Base-by-base conservation (phyloP, 1,140 invertebrate genomes). In the Lepidurus apus region DNA sequence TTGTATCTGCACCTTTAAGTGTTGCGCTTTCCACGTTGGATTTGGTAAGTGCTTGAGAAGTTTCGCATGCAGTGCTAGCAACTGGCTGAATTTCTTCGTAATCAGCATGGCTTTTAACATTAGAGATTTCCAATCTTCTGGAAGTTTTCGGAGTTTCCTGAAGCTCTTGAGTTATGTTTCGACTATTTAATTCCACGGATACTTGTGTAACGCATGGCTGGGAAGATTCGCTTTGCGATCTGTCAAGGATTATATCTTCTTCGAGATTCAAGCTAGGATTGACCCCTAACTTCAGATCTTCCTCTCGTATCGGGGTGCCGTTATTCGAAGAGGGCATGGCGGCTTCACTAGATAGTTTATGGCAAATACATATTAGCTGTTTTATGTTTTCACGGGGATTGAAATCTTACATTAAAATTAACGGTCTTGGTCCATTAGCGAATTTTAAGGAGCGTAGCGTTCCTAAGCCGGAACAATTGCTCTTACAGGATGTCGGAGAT, bases 361-460 rank as follows among this genome's bases (percentile, higher is more conserved):
- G 3, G 34, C 34, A 34, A 34, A 34, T 34, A 34, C 34, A 4
- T 34, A 34, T 34, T 34, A 34, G 34, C 3, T 34, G 34, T 0
- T 34, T 34, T 34, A 3, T 4, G 34, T 34, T 34, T 34, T 34
- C 34, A 34, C 34, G 34, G 17, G 43, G 34, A 42, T 42, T 13
- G n/a, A 75, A 75, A 75, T 7, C 43, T 75, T 42, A 75, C 43
- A 42, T 42, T 75, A 75, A 75, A 24, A 75, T 75, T 10, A 77
- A 24, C 5, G 24, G 47, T 42, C 17, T 77, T 77, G 24, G 75
- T 44, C 43, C 47, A 24, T 77, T 43, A 17, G 43, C 43, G 43
- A 77, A 77, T 42, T 77, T 45, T 8, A 43, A 17, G 21, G 34
- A 45, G 44, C 43, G 43, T 17, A 43, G 75, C 44, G 26, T 77